Percentiles rank a stretch among this genome's conserved stretches.
These are phyloP conservation scores for Petrocephalus sullivani DNA, from an alignment of 2,797 vertebrate species.

Conservation along the genomic window DNA sequence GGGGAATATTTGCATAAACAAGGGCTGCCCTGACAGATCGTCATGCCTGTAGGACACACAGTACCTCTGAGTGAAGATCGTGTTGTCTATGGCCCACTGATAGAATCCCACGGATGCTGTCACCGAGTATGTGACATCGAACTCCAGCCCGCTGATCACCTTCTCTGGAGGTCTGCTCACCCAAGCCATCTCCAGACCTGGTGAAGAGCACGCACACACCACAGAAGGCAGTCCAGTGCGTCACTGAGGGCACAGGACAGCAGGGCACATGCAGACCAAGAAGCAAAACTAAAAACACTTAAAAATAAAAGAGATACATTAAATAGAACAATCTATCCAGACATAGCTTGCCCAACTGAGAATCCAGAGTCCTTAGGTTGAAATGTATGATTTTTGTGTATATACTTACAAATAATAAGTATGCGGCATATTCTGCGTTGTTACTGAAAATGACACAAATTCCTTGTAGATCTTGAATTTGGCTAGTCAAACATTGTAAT, in stretches of 20 bases:
- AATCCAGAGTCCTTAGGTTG: background rate
- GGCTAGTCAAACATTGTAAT: background rate
- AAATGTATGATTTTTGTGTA: background rate
- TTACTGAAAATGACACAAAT: background rate
- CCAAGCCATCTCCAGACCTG: slow-evolving; percentile 82
- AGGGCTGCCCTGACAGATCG: background rate
- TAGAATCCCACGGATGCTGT: slow-evolving; percentile 70
- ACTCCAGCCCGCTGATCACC: slow-evolving; percentile 64
- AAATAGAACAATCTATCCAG: background rate
- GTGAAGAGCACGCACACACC: slow-evolving; percentile 27
- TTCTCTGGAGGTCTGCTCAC: slow-evolving; percentile 68
- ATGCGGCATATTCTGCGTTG: background rate
- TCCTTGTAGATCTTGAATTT: background rate
- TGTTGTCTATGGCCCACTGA: slow-evolving; percentile 63
- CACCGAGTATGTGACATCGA: slow-evolving; percentile 69
- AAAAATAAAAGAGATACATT: background rate
- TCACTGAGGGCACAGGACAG: background rate
- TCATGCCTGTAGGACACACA: background rate
- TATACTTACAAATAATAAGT: background rate
- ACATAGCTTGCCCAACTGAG: background rate
- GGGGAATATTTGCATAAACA: background rate
- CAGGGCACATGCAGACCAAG: background rate
- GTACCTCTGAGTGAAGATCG: slow-evolving; percentile 66
- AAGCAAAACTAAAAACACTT: background rate
- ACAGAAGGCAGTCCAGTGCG: background rate